Evolutionary conservation across 2,113 vertebrate species (phyloP).

Genomic region (Oryzias woworae): DNA sequence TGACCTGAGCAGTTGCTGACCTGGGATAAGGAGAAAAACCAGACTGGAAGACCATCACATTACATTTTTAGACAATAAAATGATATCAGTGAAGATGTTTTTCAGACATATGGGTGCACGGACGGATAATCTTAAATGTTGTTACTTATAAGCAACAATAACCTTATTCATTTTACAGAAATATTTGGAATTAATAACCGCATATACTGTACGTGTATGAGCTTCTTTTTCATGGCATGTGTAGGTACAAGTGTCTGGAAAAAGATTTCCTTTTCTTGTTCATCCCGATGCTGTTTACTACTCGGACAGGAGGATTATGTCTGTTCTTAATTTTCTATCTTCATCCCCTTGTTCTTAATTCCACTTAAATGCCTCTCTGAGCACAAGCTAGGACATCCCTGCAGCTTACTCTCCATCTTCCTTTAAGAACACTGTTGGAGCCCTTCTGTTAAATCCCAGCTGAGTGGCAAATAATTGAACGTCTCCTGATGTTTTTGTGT

Average conservation of each 20-base stretch:
- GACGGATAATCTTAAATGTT: no score
- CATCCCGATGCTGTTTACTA: conserved; percentile 44
- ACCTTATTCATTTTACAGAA: no score
- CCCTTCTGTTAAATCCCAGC: conserved; percentile 44
- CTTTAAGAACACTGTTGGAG: conserved; percentile 49
- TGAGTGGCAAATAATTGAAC: conserved; percentile 48
- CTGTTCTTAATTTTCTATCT: conserved; percentile 46
- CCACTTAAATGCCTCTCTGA: conserved; percentile 60
- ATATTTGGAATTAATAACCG: no score
- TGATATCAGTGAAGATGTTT: no score
- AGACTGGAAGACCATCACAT: no score
- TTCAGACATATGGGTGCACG: no score
- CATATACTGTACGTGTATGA: not conserved
- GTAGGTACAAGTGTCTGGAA: not conserved
- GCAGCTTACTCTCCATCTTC: conserved; percentile 55
- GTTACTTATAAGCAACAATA: no score
- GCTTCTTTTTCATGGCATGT: not conserved
- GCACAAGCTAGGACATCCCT: conserved; percentile 55
- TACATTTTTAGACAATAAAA: no score
- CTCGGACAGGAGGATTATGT: conserved; percentile 60
- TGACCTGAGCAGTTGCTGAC: no score
- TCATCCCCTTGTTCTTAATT: conserved; percentile 68
- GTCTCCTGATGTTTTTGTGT: conserved; percentile 22
- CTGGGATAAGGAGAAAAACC: no score
- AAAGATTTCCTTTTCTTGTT: conserved; percentile 20